Evolutionary conservation across 2,113 vertebrate species (phyloP).

Genomic region (Steatornis caripensis): DNA sequence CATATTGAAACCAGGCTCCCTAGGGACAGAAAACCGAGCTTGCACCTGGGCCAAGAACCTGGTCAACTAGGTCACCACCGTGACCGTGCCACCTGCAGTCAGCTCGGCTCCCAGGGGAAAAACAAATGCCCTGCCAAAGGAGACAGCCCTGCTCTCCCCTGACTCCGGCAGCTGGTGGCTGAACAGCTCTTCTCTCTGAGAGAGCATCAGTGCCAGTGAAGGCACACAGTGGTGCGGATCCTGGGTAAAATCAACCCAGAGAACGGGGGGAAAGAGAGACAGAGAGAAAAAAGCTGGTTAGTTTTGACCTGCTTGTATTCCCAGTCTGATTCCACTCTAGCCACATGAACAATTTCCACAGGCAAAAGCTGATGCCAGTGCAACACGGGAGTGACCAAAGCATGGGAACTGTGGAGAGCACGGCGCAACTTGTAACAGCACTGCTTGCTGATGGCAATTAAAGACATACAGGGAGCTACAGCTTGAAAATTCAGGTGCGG

Average conservation of each 20-base stretch:
- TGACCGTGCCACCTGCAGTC: background rate
- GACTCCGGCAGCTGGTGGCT: background rate
- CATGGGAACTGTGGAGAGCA: too few relatives aligned
- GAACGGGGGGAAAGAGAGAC: rapidly evolving
- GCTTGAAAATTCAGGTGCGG: background rate
- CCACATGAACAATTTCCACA: background rate
- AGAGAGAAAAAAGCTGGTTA: rapidly evolving
- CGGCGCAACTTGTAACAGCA: background rate
- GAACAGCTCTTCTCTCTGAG: background rate
- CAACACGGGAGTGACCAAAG: rapidly evolving
- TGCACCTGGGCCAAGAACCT: background rate
- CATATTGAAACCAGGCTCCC: background rate
- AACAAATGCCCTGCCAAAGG: background rate
- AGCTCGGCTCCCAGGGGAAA: background rate
- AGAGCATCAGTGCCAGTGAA: background rate
- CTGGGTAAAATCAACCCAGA: background rate
- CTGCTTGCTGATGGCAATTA: background rate
- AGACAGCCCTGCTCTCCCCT: background rate
- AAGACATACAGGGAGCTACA: background rate
- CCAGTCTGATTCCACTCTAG: background rate
- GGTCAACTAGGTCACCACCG: background rate
- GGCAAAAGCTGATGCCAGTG: background rate
- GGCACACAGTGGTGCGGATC: background rate
- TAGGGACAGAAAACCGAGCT: background rate
- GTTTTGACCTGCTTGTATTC: background rate